Percentiles rank a stretch among this genome's conserved stretches.
Conservation (phyloP, 53 echinoderm and acorn worm genomes). For the Echinometra lucunter region DNA sequence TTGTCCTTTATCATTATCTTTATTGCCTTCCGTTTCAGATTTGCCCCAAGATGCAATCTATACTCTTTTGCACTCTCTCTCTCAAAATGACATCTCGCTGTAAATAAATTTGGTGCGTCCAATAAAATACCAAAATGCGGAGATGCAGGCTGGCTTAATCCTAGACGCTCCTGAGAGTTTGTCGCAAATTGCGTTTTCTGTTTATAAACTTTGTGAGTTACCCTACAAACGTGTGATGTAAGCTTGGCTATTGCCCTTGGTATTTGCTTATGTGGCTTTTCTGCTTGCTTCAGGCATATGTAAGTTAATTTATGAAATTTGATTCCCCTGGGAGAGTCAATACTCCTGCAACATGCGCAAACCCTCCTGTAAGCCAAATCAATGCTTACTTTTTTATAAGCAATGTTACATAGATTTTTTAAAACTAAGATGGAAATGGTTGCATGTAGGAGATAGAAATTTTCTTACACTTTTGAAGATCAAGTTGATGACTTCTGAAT, state of each 20-base stretch:
- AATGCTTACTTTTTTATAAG: neutral
- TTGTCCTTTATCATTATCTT: constrained; percentile 26
- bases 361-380: neutral
- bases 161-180: constrained; percentile 46
- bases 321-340: neutral
- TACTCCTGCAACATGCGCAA: neutral
- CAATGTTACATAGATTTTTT: neutral
- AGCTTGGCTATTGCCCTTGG: constrained; percentile 22
- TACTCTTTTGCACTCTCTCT: neutral
- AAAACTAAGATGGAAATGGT: neutral
- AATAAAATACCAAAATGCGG: neutral
- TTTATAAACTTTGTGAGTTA: neutral
- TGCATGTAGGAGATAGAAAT: neutral
- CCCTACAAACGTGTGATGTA: neutral
- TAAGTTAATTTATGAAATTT: constrained; percentile 28
- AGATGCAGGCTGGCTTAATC: neutral
- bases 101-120: constrained; percentile 47
- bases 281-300: neutral
- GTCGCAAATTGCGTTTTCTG: neutral
- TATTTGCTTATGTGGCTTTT: neutral
- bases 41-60: constrained; percentile 44
- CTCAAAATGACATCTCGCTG: constrained; percentile 27
- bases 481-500: neutral
- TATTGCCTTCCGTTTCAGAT: constrained; percentile 59
- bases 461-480: too few species aligned